Conservation (phyloP, 2,797 vertebrate genomes). For the Eulemur coronatus region DNA sequence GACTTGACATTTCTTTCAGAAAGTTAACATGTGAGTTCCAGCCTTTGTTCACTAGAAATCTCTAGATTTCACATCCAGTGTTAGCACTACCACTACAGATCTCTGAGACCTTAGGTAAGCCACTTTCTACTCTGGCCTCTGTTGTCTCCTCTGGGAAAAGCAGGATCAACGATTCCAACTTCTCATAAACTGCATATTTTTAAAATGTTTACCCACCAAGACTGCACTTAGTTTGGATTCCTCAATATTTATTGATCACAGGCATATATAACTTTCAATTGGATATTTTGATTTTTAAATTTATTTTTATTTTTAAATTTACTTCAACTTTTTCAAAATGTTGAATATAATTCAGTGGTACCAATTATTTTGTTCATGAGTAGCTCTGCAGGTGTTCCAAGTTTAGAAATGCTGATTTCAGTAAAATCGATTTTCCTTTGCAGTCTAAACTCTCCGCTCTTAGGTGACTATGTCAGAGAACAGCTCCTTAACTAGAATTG, state of each 20-base stretch:
- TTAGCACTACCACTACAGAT: not conserved
- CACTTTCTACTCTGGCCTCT: not conserved
- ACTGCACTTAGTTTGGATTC: not conserved
- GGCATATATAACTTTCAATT: not conserved
- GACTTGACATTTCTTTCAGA: not conserved
- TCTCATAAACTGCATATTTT: not conserved
- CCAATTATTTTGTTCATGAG: not conserved
- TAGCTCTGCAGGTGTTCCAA: not conserved
- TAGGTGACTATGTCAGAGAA: not conserved
- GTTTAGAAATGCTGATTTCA: not conserved
- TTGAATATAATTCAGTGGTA: not conserved
- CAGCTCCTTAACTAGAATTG: not conserved
- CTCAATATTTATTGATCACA: not conserved
- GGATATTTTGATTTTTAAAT: not conserved
- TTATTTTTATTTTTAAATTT: not conserved
- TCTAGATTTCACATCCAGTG: not conserved
- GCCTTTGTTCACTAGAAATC: not conserved
- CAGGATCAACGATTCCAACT: not conserved
- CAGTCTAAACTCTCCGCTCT: not conserved
- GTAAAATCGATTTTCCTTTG: not conserved
- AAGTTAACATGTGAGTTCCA: not conserved
- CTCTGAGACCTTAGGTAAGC: not conserved
- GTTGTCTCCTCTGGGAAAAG: not conserved
- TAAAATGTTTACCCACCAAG: not conserved
- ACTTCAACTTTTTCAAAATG: not conserved